These are phyloP conservation scores for Dasypolia templi DNA, from an alignment of 2,888 invertebrate species.

Conservation along the genomic window DNA sequence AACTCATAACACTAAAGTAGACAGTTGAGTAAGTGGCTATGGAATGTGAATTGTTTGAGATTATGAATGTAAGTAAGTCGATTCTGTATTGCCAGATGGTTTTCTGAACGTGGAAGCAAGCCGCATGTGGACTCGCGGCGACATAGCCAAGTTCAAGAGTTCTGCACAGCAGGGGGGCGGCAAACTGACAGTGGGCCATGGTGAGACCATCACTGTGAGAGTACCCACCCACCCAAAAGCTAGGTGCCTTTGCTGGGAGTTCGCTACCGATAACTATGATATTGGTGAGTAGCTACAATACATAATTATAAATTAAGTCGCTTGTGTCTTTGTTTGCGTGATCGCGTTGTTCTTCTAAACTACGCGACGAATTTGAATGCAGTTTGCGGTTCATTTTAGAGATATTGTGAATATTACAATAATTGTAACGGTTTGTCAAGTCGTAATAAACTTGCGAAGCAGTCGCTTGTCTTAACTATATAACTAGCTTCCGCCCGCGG, in stretches of 20 bases:
- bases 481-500: no score
- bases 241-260: slow-evolving; percentile 99
- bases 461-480: no score
- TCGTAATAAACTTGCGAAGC: not conserved
- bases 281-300: slow-evolving; percentile 90
- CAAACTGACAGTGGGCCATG: slow-evolving; percentile 97
- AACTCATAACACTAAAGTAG: not conserved
- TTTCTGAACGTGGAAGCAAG: slow-evolving; percentile 92
- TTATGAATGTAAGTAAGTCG: not conserved
- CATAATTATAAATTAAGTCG: not conserved
- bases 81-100: slow-evolving; percentile 72
- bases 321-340: not conserved
- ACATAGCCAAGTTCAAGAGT: slow-evolving; percentile 97
- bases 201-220: slow-evolving; percentile 98
- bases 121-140: slow-evolving; percentile 98
- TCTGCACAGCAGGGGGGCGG: slow-evolving; percentile 96
- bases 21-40: not conserved
- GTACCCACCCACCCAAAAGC: slow-evolving; percentile 99
- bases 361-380: not conserved
- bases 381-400: no score
- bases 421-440: not conserved
- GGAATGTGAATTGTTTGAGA: not conserved
- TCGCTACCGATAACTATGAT: slow-evolving; percentile 99
- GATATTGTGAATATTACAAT: not conserved
- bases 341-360: not conserved